Conservation (phyloP, 1,140 invertebrate species). For the Scaptodrosophila lebanonensis region DNA sequence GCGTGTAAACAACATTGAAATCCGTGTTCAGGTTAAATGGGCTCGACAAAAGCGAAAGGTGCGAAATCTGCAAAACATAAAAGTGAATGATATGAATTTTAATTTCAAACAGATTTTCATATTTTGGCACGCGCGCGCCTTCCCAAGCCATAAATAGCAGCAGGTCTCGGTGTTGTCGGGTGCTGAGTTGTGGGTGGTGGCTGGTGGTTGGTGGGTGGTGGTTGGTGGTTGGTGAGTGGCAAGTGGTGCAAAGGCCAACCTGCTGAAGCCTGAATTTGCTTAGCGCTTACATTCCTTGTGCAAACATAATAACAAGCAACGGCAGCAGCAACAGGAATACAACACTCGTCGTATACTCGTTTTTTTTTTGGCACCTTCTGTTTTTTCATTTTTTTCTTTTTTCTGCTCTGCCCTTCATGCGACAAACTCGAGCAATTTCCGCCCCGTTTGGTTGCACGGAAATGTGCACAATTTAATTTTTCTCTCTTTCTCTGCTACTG, state of each 20-base stretch:
- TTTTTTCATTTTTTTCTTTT: background rate
- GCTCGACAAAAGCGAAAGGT: no score
- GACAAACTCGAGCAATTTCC: conserved; percentile 1
- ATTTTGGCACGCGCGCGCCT: background rate
- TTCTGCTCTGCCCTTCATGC: no score
- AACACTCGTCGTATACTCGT: no score
- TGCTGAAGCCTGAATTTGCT: background rate
- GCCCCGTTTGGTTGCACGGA: background rate
- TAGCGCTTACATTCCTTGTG: background rate
- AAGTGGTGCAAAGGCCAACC: background rate
- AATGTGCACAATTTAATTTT: background rate
- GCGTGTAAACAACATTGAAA: background rate
- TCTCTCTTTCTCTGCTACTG: no score
- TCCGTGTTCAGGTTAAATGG: no score
- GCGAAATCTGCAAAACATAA: background rate
- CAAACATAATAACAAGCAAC: background rate
- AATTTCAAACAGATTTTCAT: background rate
- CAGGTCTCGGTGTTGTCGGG: no score
- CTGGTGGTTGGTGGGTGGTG: no score
- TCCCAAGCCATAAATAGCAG: background rate
- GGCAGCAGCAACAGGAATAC: no score
- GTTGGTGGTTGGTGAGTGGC: no score
- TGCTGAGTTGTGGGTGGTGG: background rate
- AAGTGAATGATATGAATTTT: conserved; percentile 3
- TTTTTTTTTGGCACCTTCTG: background rate